Percentiles rank a stretch among this genome's conserved stretches.
Conservation (phyloP, 1,140 invertebrate genomes). For the Planococcus citri region DNA sequence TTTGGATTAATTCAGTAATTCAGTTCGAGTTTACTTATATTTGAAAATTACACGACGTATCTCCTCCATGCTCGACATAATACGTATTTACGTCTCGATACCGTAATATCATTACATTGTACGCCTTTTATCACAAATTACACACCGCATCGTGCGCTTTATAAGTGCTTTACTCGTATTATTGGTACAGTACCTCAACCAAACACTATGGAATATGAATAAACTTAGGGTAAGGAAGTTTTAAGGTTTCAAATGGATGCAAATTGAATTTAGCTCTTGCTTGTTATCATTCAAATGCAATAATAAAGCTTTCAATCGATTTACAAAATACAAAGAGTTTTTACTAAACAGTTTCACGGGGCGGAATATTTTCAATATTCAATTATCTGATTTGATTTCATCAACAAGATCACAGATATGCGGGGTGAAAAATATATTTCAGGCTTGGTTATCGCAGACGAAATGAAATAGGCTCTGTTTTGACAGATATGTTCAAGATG, state of each 20-base stretch:
- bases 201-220: neutral
- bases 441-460: too few species aligned
- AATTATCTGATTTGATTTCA: neutral
- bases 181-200: too few species aligned
- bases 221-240: neutral
- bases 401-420: too few species aligned
- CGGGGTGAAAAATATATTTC: too few species aligned
- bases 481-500: too few species aligned
- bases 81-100: too few species aligned
- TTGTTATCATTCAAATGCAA: slow-evolving; percentile 7
- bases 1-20: too few species aligned
- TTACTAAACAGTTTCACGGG: neutral
- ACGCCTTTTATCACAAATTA: slow-evolving; percentile 2
- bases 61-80: too few species aligned
- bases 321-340: neutral
- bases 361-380: neutral
- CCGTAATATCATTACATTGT: neutral
- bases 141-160: neutral
- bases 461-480: too few species aligned
- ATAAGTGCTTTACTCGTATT: neutral
- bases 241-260: slow-evolving; percentile 6
- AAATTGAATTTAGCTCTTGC: neutral
- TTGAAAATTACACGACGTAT: too few species aligned
- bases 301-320: slow-evolving; percentile 1
- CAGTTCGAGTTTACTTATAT: too few species aligned